A percentile compares a stretch with the other conserved stretches of the same genome.
These are phyloP conservation scores for Gallinago paraguaiae DNA, from an alignment of 2,113 vertebrate genomes.

Conservation along the genomic window DNA sequence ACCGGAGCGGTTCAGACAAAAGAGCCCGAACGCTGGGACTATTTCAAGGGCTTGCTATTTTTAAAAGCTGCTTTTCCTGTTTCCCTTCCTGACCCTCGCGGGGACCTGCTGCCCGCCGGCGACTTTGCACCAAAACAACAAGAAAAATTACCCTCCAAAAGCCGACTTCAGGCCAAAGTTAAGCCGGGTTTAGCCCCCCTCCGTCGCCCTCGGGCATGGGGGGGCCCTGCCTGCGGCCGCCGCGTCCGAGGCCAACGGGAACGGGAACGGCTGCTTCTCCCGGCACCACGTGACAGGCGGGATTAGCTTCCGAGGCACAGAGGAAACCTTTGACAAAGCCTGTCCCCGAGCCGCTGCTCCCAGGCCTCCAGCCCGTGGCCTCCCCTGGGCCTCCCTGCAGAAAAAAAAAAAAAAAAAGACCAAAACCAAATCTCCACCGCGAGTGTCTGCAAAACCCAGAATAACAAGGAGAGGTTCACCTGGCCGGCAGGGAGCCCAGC, in stretches of 20 bases:
- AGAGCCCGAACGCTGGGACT: background rate
- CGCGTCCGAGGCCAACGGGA: background rate
- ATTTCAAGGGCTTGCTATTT: background rate
- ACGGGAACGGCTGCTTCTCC: background rate
- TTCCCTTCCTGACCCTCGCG: background rate
- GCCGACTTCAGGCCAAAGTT: rapidly evolving
- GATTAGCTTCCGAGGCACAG: constrained; percentile 36
- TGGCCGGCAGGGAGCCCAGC: background rate
- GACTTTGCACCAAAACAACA: background rate
- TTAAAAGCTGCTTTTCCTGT: constrained; percentile 30
- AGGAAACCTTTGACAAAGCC: constrained; percentile 4
- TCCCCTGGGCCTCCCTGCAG: too few species aligned
- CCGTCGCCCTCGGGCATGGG: background rate
- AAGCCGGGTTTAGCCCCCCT: background rate
- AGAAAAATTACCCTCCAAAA: background rate
- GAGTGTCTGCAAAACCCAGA: background rate
- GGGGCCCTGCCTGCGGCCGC: background rate
- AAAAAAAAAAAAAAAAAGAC: background rate
- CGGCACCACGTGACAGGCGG: background rate
- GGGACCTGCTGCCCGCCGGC: background rate
- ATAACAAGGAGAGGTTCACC: background rate
- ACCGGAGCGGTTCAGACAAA: background rate
- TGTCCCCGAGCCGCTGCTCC: background rate
- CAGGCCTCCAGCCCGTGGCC: background rate
- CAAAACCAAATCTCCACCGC: rapidly evolving